These are phyloP conservation scores for Helogale parvula DNA, from an alignment of 2,113 vertebrate genomes.

Conservation along the genomic window DNA sequence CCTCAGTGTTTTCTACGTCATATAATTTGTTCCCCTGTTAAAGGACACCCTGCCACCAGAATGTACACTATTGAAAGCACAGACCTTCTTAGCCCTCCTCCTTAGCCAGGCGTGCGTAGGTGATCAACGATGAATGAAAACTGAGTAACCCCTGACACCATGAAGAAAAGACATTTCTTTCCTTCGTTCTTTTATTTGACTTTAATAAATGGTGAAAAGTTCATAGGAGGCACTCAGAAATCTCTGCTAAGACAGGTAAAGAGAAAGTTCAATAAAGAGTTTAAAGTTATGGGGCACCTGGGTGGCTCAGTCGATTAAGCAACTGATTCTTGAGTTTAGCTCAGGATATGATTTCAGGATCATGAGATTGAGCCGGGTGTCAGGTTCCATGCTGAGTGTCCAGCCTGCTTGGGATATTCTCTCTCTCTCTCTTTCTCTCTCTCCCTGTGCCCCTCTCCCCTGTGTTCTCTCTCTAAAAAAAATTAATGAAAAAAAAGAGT, in stretches of 20 bases:
- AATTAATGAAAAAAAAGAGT: background rate
- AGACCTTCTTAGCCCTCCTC: background rate
- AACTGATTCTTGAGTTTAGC: too few relatives aligned
- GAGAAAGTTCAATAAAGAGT: background rate
- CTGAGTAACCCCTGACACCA: background rate
- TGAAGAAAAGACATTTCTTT: background rate
- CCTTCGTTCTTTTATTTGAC: background rate
- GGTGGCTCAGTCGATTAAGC: too few relatives aligned
- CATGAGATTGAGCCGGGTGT: too few relatives aligned
- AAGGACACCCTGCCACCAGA: background rate
- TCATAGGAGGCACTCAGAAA: background rate
- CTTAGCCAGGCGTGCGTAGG: accelerated
- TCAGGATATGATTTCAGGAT: too few relatives aligned
- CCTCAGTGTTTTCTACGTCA: background rate
- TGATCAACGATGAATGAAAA: background rate
- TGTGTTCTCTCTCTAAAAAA: too few relatives aligned
- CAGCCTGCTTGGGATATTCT: too few relatives aligned
- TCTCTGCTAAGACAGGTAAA: background rate
- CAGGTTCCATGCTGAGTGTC: too few relatives aligned
- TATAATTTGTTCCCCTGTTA: background rate
- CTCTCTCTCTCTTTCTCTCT: too few relatives aligned
- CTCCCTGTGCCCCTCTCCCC: too few relatives aligned
- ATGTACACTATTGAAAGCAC: background rate
- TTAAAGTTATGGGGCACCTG: background rate
- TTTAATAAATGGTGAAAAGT: background rate